Evolutionary conservation across 2,797 vertebrate species (phyloP).

Genomic region (Tachyglossus aculeatus): DNA sequence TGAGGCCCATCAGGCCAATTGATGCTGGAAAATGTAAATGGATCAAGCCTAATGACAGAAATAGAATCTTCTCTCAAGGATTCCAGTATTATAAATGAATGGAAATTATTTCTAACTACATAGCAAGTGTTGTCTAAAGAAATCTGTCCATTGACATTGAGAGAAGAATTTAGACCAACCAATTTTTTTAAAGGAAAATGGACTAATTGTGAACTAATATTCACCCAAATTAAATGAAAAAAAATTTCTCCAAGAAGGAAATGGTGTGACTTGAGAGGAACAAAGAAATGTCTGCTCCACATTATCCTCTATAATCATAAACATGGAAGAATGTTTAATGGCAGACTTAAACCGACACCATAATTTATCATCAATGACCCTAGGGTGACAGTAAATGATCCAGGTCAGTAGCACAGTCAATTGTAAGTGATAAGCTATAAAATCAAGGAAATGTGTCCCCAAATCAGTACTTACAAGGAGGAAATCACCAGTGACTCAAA

Average conservation of each 20-base stretch:
- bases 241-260: no score
- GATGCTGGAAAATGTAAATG: neutral
- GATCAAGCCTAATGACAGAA: neutral
- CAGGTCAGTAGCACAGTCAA: neutral
- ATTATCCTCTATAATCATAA: neutral
- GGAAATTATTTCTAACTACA: slow-evolving; percentile 1
- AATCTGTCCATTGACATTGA: neutral
- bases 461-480: neutral
- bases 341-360: neutral
- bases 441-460: neutral
- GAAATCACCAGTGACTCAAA: neutral
- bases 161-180: no score
- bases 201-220: no score
- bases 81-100: neutral
- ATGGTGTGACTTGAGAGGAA: neutral
- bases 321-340: neutral
- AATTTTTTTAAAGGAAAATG: no score
- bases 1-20: neutral
- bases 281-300: neutral
- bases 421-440: neutral
- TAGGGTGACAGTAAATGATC: neutral
- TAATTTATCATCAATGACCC: neutral
- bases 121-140: neutral
- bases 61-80: neutral
- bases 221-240: no score